phyloP scores from a whole-genome alignment of 2,888 invertebrate genomes.

The Smittia sp. region DNA sequence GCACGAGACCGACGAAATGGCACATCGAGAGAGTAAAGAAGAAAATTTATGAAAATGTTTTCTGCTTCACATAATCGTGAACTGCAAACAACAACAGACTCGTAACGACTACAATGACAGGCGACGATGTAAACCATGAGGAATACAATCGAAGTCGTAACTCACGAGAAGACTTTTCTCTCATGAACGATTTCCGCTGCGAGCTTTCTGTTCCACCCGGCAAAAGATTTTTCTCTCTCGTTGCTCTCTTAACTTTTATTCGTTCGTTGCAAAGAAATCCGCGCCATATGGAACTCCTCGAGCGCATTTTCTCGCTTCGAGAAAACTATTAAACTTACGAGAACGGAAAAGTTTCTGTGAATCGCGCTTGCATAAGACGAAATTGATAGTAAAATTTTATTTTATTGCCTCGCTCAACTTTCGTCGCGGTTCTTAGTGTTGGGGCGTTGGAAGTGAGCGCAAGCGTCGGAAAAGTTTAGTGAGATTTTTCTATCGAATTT shows the following conservation, averaged over 20 bases:
- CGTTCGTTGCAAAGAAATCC: not conserved
- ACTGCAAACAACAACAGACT: slow-evolving; percentile 37
- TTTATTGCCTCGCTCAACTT: slow-evolving; percentile 23
- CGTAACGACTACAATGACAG: slow-evolving; percentile 28
- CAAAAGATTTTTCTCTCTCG: not conserved
- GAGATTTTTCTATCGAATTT: slow-evolving; percentile 23
- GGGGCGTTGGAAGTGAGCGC: slow-evolving; percentile 42
- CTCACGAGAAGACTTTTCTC: not conserved
- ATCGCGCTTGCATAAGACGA: not conserved
- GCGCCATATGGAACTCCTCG: too few relatives aligned
- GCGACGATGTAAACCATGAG: not conserved
- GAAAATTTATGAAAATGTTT: slow-evolving; percentile 12
- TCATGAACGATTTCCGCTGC: not conserved
- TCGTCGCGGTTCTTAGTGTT: not conserved
- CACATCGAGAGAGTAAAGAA: slow-evolving; percentile 5
- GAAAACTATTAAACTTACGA: not conserved
- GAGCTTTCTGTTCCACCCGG: too few relatives aligned
- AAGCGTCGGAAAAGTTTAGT: slow-evolving; percentile 32
- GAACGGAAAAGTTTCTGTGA: not conserved
- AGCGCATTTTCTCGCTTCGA: too few relatives aligned
- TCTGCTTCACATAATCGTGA: slow-evolving; percentile 30
- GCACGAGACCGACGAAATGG: not conserved
- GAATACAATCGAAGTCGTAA: not conserved
- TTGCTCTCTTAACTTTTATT: not conserved
- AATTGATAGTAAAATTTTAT: not conserved